Evolutionary conservation across 2,888 invertebrate genomes (phyloP).

Genomic region (Ryuthela nishihirai): DNA sequence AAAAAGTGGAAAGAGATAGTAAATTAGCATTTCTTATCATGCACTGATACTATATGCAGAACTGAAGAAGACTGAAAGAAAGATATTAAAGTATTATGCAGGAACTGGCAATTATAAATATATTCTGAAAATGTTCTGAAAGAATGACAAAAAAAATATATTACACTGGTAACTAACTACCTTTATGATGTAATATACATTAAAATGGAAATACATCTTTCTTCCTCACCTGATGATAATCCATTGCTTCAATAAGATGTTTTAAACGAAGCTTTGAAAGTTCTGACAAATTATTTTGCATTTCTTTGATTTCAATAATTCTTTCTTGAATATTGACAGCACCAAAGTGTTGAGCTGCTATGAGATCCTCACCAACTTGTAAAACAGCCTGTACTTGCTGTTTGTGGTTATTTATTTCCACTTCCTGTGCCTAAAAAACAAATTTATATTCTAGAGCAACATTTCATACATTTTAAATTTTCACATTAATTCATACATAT

Average conservation of each 20-base stretch:
- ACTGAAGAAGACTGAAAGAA: no score
- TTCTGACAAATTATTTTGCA: conserved; percentile 92
- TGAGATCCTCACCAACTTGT: conserved; percentile 83
- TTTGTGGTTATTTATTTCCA: conserved; percentile 87
- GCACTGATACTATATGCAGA: no score
- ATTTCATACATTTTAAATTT: no score
- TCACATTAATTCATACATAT: not conserved
- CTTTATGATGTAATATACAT: no score
- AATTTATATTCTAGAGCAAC: not conserved
- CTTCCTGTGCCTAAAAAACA: conserved; percentile 70
- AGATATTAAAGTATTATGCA: no score
- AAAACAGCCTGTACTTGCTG: conserved; percentile 84
- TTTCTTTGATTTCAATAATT: conserved; percentile 83
- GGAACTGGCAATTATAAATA: no score
- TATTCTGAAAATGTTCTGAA: no score
- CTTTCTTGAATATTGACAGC: conserved; percentile 92
- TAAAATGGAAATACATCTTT: no score
- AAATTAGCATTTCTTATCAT: no score
- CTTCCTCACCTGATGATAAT: conserved; percentile 92
- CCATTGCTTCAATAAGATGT: conserved; percentile 92
- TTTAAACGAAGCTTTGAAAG: conserved; percentile 85
- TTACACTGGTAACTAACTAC: no score
- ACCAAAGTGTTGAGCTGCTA: conserved; percentile 89
- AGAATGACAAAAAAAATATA: no score
- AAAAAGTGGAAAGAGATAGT: no score